A percentile compares a stretch with the other conserved stretches of the same genome.
Evolutionary conservation across 1,140 invertebrate genomes (phyloP).

Genomic region (Drosophila setifemur): DNA sequence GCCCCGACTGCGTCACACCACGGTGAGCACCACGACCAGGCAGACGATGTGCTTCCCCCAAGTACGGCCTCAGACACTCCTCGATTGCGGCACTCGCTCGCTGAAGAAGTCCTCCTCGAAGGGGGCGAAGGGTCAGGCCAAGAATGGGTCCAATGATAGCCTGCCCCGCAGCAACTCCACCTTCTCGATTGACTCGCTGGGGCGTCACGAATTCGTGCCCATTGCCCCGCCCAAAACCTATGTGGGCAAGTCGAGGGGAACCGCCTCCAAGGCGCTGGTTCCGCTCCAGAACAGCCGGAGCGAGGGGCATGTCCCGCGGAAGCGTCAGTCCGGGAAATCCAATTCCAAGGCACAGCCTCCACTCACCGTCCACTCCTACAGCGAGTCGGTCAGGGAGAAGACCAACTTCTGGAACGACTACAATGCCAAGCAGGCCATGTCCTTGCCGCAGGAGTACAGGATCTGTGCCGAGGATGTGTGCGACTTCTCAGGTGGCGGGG

Average conservation of each 20-base stretch:
- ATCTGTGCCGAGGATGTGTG: constrained; percentile 57
- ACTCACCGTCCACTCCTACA: constrained; percentile 31
- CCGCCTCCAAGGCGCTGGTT: constrained; percentile 9
- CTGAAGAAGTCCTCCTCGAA: constrained; percentile 42
- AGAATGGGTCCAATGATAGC: constrained; percentile 61
- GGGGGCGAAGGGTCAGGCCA: constrained; percentile 11
- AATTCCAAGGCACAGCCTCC: constrained; percentile 1
- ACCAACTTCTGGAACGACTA: constrained; percentile 74
- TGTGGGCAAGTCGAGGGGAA: constrained; percentile 54
- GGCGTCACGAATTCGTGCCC: constrained; percentile 44
- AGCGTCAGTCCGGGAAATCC: constrained; percentile 14
- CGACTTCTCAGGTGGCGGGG: constrained; percentile 26
- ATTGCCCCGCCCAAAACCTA: constrained; percentile 59
- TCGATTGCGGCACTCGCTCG: constrained; percentile 51
- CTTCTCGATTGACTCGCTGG: constrained; percentile 75
- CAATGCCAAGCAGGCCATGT: constrained; percentile 64
- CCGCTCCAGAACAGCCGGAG: constrained; percentile 64
- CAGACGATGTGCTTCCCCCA: constrained; percentile 73
- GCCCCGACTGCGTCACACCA: constrained; percentile 57
- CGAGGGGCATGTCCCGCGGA: constrained; percentile 63
- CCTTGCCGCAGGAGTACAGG: constrained; percentile 54
- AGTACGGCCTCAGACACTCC: constrained; percentile 47
- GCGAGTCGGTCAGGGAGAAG: constrained; percentile 63
- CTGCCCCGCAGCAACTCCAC: constrained; percentile 77
- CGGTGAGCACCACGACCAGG: constrained; percentile 61